Base-by-base conservation (phyloP, 35 echinoderm and acorn worm species). In the Lytechinus variegatus region DNA sequence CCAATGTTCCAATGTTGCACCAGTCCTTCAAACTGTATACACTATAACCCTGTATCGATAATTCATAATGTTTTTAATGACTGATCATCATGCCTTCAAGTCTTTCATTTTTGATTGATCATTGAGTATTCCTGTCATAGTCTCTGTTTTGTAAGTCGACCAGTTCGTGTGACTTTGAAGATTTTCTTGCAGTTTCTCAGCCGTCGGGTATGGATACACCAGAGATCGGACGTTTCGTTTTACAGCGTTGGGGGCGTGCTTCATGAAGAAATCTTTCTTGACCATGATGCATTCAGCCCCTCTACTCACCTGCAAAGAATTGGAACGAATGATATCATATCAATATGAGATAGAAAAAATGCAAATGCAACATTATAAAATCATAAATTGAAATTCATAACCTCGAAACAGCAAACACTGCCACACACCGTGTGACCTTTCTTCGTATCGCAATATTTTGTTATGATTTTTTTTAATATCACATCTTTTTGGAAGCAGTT, bases 261-360 rank as follows among this genome's bases (percentile, higher is more conserved):
- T 97, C 27, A 94, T 95, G 27, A 99, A 99, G 95, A 96, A 99
- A 14, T 97, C 98, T 86, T 99, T 99, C 52, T 95, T 94, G 27
- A 97, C 95, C 96, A 97, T 97, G 52, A 97, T 96, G 79, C 97
- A 97, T 94, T 99, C 98, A 14, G 98, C 98, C 9, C 97, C 98
- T 89, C 96, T 91, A 86, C 95, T 96, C 51, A 97, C 95, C 97
- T 97, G 56, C 9, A 94, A 24, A 51, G 24, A 87, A 16, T 51
- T 52, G 88, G 12, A 88, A 58, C 6, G 10, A 58, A 11, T 58
- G 0, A 8, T 2, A 58, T 58, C 1, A 11, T 58, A 44, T 2
- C 33, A 44, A 2, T 44, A 44, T 44, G 33, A 44, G 33, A 44
- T 44, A 44, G 33, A 44, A 44, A 44, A 44, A 44, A 44, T 44